Conservation (phyloP, 1,140 invertebrate species). For the Phenacoccus solenopsis region DNA sequence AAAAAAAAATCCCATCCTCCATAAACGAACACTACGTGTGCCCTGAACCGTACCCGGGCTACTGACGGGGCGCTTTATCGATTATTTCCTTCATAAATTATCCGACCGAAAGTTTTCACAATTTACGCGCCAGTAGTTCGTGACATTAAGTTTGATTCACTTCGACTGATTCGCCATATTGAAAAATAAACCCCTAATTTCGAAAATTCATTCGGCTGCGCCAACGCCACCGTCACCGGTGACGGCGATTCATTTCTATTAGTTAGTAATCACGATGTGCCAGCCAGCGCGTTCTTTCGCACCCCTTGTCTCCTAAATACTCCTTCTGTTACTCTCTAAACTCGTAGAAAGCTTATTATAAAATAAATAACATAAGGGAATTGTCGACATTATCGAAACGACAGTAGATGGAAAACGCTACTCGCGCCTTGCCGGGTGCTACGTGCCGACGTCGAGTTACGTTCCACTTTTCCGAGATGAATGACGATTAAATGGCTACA, state of each 20-base stretch:
- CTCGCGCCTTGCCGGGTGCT: neutral
- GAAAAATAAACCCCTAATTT: slow-evolving; percentile 14
- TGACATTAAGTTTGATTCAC: slow-evolving; percentile 15
- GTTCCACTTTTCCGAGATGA: slow-evolving; percentile 10
- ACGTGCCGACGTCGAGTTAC: neutral
- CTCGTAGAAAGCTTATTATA: slow-evolving; percentile 15
- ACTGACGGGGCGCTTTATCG: neutral
- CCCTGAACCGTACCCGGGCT: too few species aligned
- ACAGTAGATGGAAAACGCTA: slow-evolving; percentile 8
- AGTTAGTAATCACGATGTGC: slow-evolving; percentile 15
- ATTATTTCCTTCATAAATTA: slow-evolving; percentile 9
- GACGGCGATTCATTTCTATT: slow-evolving; percentile 12
- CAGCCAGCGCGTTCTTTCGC: slow-evolving; percentile 5
- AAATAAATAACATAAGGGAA: slow-evolving; percentile 18
- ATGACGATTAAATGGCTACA: slow-evolving; percentile 8
- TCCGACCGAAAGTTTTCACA: neutral
- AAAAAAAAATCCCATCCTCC: too few species aligned
- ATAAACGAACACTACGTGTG: too few species aligned
- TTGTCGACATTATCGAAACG: slow-evolving; percentile 16
- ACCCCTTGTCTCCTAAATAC: slow-evolving; percentile 7
- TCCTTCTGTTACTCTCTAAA: neutral
- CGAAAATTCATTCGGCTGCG: neutral
- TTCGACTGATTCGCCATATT: slow-evolving; percentile 13
- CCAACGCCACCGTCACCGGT: neutral
- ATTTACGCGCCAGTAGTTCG: slow-evolving; percentile 17